phyloP scores from a whole-genome alignment of 2,797 vertebrate species.

The Distichodus sexfasciatus region DNA sequence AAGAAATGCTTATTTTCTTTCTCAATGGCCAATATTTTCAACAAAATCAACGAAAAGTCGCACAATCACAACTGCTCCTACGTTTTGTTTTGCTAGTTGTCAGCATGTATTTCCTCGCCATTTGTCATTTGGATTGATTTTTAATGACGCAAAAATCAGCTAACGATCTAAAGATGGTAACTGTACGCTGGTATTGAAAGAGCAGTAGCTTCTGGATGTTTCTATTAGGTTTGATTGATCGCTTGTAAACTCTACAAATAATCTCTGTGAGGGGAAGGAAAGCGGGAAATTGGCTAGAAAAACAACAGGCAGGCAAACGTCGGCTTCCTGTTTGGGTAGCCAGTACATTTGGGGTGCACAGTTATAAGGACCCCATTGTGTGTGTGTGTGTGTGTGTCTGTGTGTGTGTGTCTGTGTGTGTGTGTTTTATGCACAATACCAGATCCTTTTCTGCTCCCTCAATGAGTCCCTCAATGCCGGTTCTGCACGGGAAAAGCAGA shows the following conservation, averaged over 20 bases:
- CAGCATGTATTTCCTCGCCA: no score
- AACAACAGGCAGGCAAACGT: constrained; percentile 76
- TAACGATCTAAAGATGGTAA: neutral
- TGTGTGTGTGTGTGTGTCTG: constrained; percentile 61
- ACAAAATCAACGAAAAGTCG: no score
- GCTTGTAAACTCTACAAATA: constrained; percentile 73
- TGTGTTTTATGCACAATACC: constrained; percentile 55
- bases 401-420: constrained; percentile 58
- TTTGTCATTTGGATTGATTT: no score
- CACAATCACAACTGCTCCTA: no score
- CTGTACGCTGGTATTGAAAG: constrained; percentile 2
- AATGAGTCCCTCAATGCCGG: constrained; percentile 60
- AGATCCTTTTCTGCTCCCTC: constrained; percentile 66
- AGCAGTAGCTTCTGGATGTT: neutral
- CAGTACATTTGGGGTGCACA: constrained; percentile 66
- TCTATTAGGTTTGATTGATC: constrained; percentile 43
- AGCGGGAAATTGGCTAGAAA: constrained; percentile 81
- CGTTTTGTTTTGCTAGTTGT: no score
- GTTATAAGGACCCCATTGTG: constrained; percentile 82
- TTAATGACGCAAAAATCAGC: no score
- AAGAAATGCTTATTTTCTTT: no score
- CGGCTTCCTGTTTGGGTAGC: constrained; percentile 77
- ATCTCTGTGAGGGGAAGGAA: constrained; percentile 74
- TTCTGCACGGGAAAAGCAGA: constrained; percentile 66
- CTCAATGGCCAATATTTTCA: no score